A percentile compares a stretch with the other conserved stretches of the same genome.
phyloP scores from a whole-genome alignment of 2,797 vertebrate genomes.

The Cirrhinus molitorella region DNA sequence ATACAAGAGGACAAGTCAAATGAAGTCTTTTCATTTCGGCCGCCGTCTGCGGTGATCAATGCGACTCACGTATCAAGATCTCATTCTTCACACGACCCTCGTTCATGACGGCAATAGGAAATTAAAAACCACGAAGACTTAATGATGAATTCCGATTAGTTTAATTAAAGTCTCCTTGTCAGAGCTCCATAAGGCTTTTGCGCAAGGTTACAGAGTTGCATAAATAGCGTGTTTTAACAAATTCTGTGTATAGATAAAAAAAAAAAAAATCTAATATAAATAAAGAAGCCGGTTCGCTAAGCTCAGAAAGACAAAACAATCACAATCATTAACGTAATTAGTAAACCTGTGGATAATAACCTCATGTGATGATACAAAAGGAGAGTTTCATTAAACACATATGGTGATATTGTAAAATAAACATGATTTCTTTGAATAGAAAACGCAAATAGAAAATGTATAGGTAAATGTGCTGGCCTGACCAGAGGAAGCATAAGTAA shows the following conservation, averaged over 20 bases:
- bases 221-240: not conserved
- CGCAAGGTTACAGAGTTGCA: conserved; percentile 7
- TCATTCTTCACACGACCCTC: not conserved
- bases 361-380: not conserved
- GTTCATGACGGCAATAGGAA: not conserved
- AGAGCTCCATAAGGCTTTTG: conserved; percentile 28
- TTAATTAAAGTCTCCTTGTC: conserved; percentile 43
- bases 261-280: conserved; percentile 4
- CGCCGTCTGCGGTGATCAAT: not conserved
- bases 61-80: not conserved
- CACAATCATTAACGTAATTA: not conserved
- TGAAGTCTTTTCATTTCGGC: not conserved
- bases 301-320: not conserved
- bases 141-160: conserved; percentile 22
- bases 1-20: not conserved
- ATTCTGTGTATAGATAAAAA: not conserved
- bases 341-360: not conserved
- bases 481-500: not conserved
- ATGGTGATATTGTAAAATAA: not conserved
- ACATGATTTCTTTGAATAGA: conserved; percentile 1
- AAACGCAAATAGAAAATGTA: conserved; percentile 17
- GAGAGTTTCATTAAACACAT: not conserved
- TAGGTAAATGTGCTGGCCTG: conserved; percentile 2
- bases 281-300: not conserved
- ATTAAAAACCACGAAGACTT: not conserved